Evolutionary conservation across 2,888 invertebrate species (phyloP), one percentile per base, ranked within the genome.

Genomic region (Deilephila elpenor): DNA sequence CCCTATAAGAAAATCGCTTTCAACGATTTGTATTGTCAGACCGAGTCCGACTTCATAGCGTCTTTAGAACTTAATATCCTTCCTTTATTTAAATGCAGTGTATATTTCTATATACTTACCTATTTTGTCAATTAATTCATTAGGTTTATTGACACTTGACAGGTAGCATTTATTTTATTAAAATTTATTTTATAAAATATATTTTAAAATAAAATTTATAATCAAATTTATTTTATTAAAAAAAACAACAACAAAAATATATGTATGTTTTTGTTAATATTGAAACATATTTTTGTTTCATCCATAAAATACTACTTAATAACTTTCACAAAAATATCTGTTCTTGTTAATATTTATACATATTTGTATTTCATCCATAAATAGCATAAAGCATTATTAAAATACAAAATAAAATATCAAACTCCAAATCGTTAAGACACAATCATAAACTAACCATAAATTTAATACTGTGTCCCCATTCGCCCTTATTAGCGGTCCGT

Each of bases 1-100:
- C 85, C 87, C 85, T 88, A 91, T 89, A 88, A 91, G 91, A 87
- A 91, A 92, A 92, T 93, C 90, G 91, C 90, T 88, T 89, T 80
- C 85, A 79, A 78, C 91, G 88, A 90, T 92, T 92, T 91, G 89
- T 86, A 89, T 86, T 85, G 84, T 84, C 84, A 86, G 87, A 83
- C 78, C 8, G 44, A 51, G 5, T 67, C 17, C 25, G 5, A 25
- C 51, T 67, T 56, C 56, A 56, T n/a, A n/a, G 56, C n/a, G 44
- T 25, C 25, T 44, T 67, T 67, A 20, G 14, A 8, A 62, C 34
- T 17, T 29, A 19, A 17, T 32, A 17, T 61, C 19, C 17, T 32
- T 53, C n/a, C 19, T 7, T 56, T n/a, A n/a, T n/a, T n/a, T 56
- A n/a, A 56, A n/a, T n/a, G 0, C 5, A 5, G 5, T 56, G n/a